Conservation (phyloP, 2,888 invertebrate genomes). For the Girardia tigrina region DNA sequence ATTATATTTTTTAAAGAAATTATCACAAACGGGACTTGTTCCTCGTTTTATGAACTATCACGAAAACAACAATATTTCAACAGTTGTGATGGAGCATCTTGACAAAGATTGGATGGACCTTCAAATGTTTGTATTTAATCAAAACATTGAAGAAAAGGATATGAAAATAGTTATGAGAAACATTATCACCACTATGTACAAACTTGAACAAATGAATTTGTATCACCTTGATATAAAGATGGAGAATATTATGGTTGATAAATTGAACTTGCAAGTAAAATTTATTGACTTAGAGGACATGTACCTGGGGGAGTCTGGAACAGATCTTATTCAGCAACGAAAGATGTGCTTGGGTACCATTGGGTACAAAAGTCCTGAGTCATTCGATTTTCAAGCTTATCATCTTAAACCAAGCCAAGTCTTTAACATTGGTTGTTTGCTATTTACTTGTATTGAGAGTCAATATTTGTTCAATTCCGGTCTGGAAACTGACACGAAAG, state of each 20-base stretch:
- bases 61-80: neutral
- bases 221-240: neutral
- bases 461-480: neutral
- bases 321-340: too few species aligned
- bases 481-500: neutral
- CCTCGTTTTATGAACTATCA: neutral
- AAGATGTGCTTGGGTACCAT: too few species aligned
- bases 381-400: neutral
- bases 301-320: neutral
- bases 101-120: neutral
- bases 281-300: neutral
- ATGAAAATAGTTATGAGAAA: neutral
- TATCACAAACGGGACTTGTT: neutral
- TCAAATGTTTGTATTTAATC: neutral
- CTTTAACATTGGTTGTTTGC: neutral
- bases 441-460: neutral
- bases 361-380: neutral
- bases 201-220: neutral
- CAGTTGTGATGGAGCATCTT: neutral
- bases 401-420: neutral
- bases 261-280: neutral
- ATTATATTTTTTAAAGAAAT: neutral
- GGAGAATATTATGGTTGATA: slow-evolving; percentile 9
- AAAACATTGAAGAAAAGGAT: neutral
- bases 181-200: neutral